Base-by-base conservation (phyloP, 2,797 vertebrate species). In the Coregonus suidteri region DNA sequence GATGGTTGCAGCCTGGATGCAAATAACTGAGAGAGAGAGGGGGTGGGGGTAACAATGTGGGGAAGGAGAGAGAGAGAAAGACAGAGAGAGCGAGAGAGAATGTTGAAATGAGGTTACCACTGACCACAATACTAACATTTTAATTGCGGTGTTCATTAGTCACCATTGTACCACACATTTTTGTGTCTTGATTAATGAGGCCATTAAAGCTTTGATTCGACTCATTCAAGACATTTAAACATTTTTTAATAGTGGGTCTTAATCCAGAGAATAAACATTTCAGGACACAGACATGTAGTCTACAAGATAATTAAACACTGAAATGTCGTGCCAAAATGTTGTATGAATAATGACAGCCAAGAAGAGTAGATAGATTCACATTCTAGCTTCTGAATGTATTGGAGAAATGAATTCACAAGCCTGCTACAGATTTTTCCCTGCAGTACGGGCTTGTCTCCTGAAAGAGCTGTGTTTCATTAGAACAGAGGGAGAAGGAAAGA, bases 121-220 rank as follows among this genome's bases (percentile, higher is more conserved):
- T 7, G n/a, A 62, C 25, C 20, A 69, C 67, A 37, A 37, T 15
- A 82, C 90, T 87, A 82, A 83, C 78, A 6, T 9, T 84, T 92
- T 92, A 91, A 92, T 80, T 79, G 87, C 86, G 88, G 91, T 92
- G 92, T 91, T 91, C 91, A 65, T 87, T 91, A 88, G 88, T 92
- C 91, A 90, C 86, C 75, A 53, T 71, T 76, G 15, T 20, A 75
- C 87, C 84, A 85, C 72, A 89, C 86, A 82, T 82, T 87, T 88
- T 34, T 34, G 2, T 83, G 84, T 9, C 76, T 78, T 4, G 6
- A 20, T n/a, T 7, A 64, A 64, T 64, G n/a, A 20, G 20, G 59
- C 59, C 59, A 64, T 65, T 65, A 25, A 31, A 65, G n/a, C 20
- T 65, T 65, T 65, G 62, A 65, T 65, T 30, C 2, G 62, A 65